A percentile compares a stretch with the other conserved stretches of the same genome.
Conservation (phyloP, 2,113 vertebrate genomes). For the Electrona antarctica region DNA sequence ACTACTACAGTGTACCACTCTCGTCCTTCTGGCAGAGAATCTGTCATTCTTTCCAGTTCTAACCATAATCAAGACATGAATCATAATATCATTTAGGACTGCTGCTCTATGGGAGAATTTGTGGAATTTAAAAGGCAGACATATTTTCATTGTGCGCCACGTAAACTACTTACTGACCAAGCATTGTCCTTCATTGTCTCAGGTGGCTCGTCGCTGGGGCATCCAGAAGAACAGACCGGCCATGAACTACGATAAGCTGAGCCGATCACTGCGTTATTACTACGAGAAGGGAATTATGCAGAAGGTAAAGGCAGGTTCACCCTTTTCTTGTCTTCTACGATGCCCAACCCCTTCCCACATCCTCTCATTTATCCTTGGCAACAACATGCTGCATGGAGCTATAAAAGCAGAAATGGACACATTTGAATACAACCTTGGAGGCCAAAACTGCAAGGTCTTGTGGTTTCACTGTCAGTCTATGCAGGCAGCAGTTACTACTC, state of each 20-base stretch:
- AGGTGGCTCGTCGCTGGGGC: slow-evolving; percentile 97
- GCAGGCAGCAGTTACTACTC: background rate
- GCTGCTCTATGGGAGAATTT: no score
- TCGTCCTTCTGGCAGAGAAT: no score
- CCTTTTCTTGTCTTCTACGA: slow-evolving; percentile 25
- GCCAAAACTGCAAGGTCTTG: background rate
- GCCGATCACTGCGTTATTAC: slow-evolving; percentile 96
- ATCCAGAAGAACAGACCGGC: slow-evolving; percentile 97
- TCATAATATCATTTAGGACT: background rate
- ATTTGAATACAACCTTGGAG: slow-evolving; percentile 7
- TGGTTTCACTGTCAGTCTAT: background rate
- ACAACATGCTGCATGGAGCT: background rate
- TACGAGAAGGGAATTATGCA: slow-evolving; percentile 99
- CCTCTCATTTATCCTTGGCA: background rate
- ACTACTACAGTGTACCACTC: no score
- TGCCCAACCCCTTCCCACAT: no score
- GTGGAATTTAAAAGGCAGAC: no score
- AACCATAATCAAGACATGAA: slow-evolving; percentile 6
- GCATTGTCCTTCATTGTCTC: background rate
- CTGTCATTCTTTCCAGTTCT: no score
- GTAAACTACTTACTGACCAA: background rate
- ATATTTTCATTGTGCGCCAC: background rate
- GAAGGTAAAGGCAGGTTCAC: slow-evolving; percentile 84
- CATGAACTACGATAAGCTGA: slow-evolving; percentile 98
- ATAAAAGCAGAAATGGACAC: background rate